phyloP scores from a whole-genome alignment of 37 sponge, comb jelly and placozoan genomes.

The Petrosia ficiformis region DNA sequence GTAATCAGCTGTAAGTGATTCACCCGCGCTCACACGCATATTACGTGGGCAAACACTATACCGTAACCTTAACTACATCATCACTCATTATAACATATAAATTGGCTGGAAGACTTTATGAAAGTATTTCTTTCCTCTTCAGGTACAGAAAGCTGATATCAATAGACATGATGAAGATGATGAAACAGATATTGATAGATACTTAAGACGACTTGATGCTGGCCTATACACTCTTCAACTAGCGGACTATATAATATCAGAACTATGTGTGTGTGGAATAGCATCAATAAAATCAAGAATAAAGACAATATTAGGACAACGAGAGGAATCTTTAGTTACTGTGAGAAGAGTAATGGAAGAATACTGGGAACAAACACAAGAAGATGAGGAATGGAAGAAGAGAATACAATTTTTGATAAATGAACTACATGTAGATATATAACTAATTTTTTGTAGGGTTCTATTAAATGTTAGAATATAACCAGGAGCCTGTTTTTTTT shows the following conservation, averaged over 20 bases:
- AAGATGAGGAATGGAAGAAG: conserved; percentile 12
- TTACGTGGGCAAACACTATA: too few species aligned
- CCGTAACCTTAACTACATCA: too few species aligned
- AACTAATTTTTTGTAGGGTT: too few species aligned
- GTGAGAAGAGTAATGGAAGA: conserved; percentile 58
- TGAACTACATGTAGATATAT: too few species aligned
- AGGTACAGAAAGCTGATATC: too few species aligned
- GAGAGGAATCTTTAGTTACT: conserved; percentile 51
- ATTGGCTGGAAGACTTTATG: conserved; percentile 9
- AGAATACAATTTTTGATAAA: too few species aligned
- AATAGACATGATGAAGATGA: conserved; percentile 31
- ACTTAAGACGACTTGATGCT: conserved; percentile 83
- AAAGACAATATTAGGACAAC: conserved; percentile 55
- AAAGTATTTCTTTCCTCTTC: too few species aligned
- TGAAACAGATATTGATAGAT: conserved; percentile 66
- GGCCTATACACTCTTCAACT: conserved; percentile 94
- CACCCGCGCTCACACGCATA: too few species aligned
- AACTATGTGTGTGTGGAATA: conserved; percentile 54
- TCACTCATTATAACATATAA: too few species aligned
- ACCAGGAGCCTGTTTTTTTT: too few species aligned
- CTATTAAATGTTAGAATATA: too few species aligned
- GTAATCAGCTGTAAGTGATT: too few species aligned
- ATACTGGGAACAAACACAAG: conserved; percentile 51
- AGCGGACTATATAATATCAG: conserved; percentile 78
- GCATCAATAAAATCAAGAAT: conserved; percentile 38